Conservation (phyloP, 2,113 vertebrate species). For the cattle (Bos taurus) region ARS-UCD2.0 NC_037328.1:98799501-98800000, state of each 20-base stretch:
- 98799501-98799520: neutral
- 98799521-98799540: constrained; percentile 22
- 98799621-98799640: neutral
- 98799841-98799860: neutral
- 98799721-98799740: neutral
- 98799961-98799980: neutral
- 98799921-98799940: neutral
- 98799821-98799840: neutral
- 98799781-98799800: neutral
- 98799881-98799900: neutral
- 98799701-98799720: neutral
- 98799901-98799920: neutral
- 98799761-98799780: neutral
- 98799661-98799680: neutral
- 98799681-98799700: neutral
- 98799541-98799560: constrained; percentile 12
- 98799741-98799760: neutral
- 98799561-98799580: neutral
- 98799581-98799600: neutral
- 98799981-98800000: neutral
- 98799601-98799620: neutral
- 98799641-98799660: neutral
- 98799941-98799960: neutral
- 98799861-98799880: neutral
- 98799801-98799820: neutral